A percentile compares a stretch with the other conserved stretches of the same genome.
These are phyloP conservation scores for Paratrypauchen microcephalus DNA, from an alignment of 2,797 vertebrate species.

Conservation along the genomic window DNA sequence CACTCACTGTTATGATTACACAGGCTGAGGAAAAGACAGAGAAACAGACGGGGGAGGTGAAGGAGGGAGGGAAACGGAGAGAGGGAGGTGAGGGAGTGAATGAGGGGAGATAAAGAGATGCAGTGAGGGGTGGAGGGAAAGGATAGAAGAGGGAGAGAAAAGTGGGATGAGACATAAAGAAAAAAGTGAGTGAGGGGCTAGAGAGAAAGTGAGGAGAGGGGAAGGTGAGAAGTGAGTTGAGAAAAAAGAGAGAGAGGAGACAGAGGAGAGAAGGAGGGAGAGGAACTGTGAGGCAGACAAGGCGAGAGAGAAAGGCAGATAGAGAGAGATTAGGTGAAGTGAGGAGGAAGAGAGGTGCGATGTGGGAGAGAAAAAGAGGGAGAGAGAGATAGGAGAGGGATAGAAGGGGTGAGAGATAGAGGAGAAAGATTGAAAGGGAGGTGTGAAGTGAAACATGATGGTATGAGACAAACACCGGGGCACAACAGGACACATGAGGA, in stretches of 20 bases:
- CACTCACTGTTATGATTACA: slow-evolving; percentile 68
- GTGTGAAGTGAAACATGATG: slow-evolving; percentile 25
- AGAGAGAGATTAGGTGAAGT: not conserved
- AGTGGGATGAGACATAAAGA: too few relatives aligned
- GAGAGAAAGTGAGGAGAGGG: too few relatives aligned
- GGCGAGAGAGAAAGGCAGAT: not conserved
- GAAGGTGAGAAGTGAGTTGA: too few relatives aligned
- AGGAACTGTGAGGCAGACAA: not conserved
- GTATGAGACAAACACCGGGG: slow-evolving; percentile 36
- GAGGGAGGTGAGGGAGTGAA: not conserved
- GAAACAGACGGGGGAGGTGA: not conserved
- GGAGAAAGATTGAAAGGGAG: not conserved
- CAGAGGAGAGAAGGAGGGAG: not conserved
- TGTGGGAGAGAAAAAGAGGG: not conserved
- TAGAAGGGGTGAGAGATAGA: not conserved
- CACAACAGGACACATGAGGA: slow-evolving; percentile 20
- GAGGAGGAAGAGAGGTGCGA: not conserved
- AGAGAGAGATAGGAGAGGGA: not conserved
- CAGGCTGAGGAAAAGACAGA: not conserved
- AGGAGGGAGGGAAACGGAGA: not conserved
- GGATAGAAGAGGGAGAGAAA: not conserved
- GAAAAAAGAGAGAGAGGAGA: too few relatives aligned
- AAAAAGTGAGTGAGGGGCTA: too few relatives aligned
- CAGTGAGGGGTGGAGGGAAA: too few relatives aligned
- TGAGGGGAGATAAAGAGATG: too few relatives aligned